Evolutionary conservation across 2,113 vertebrate species (phyloP), one percentile per base, ranked within the genome.

Genomic region (Ibidorhyncha struthersii): DNA sequence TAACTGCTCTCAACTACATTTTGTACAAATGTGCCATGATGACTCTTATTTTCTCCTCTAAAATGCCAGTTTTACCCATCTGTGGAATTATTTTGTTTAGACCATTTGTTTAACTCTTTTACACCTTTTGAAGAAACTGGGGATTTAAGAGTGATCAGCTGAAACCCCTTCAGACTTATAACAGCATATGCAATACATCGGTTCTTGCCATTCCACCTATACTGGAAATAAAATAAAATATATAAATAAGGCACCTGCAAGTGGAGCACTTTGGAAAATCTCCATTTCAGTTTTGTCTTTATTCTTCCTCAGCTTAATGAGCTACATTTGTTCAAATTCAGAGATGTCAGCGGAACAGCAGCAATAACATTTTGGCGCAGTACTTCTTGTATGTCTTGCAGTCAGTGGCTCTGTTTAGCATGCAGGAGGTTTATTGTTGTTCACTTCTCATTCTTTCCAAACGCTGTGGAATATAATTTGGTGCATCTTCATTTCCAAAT

Each of bases 271-370:
- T 83, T 78, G 83, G 82, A 84, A 86, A 92, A 78, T 53, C 65
- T 92, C 82, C 41, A 38, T 89, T 96, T 82, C 29, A 16, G 50
- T 90, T 89, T 96, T 89, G 41, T 95, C 89, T 94, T 93, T 90
- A 83, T 96, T 95, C 89, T 86, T 23, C 84, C 52, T 91, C 76
- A 34, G 25, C 61, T 81, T 95, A 93, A 91, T 93, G 82, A 96
- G 43, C 52, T 52, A 32, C 90, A 85, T 96, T 94, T 95, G 79
- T 93, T 95, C 89, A 87, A 87, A 93, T 95, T 87, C 95, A 82
- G 58, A 95, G 70, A 13, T 89, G 78, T 86, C 86, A 65, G 49
- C 58, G 83, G 22, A 91, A 59, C 63, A 86, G 40, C 52, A 56
- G 77, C 65, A 86, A 45, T 41, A 91, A 56, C 10, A 12, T 72